phyloP scores from a whole-genome alignment of 2,888 invertebrate genomes.

The Drosophila pegasa region DNA sequence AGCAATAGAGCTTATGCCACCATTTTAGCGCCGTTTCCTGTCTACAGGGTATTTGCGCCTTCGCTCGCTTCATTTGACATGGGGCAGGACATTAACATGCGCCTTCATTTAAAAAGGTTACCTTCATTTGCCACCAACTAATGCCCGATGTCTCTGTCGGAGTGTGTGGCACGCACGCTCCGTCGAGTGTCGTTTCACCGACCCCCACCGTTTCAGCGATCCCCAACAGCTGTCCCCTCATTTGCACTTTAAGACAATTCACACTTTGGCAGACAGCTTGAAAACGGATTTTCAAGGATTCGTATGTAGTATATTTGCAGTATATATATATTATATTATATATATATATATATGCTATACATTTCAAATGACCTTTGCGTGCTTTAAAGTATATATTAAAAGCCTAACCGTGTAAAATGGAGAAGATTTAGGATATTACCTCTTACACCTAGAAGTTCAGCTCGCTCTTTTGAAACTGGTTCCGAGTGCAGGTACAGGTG shows the following conservation, averaged over 20 bases:
- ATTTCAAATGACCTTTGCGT: too few species aligned
- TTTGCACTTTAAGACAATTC: slow-evolving; percentile 59
- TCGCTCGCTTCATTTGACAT: slow-evolving; percentile 37
- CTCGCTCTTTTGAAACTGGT: not conserved
- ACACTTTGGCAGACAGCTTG: slow-evolving; percentile 44
- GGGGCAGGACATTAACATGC: slow-evolving; percentile 39
- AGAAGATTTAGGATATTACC: too few species aligned
- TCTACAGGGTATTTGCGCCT: slow-evolving; percentile 4
- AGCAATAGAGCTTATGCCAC: too few species aligned
- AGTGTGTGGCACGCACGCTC: too few species aligned
- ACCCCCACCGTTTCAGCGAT: too few species aligned
- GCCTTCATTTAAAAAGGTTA: slow-evolving; percentile 46
- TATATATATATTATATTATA: too few species aligned
- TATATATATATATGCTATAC: too few species aligned
- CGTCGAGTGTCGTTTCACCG: slow-evolving; percentile 34
- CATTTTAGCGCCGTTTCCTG: too few species aligned
- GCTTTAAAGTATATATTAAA: too few species aligned
- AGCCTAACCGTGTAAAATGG: too few species aligned
- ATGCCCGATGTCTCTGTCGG: slow-evolving; percentile 10
- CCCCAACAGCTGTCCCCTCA: slow-evolving; percentile 39
- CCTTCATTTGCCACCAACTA: slow-evolving; percentile 29
- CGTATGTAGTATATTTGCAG: slow-evolving; percentile 32
- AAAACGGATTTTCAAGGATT: slow-evolving; percentile 53
- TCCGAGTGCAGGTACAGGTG: not conserved
- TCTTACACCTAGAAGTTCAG: too few species aligned